Percentiles rank a stretch among this genome's conserved stretches.
phyloP scores from a whole-genome alignment of 2,888 invertebrate species.

The Cephus nigrinus region DNA sequence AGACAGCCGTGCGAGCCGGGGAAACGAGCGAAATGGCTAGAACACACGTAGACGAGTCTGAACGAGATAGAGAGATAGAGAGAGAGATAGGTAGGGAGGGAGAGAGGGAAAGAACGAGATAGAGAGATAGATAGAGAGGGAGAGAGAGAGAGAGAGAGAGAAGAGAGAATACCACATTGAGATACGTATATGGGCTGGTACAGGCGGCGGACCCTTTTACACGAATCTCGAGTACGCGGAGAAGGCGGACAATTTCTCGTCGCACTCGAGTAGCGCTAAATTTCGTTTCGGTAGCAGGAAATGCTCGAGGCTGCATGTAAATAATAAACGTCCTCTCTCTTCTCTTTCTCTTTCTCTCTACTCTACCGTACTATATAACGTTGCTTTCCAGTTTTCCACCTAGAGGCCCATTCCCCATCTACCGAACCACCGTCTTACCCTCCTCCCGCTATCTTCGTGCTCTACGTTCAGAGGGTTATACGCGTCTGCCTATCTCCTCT shows the following conservation, averaged over 20 bases:
- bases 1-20: background rate
- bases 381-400: background rate
- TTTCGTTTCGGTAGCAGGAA: background rate
- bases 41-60: background rate
- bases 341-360: background rate
- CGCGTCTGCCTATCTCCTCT: background rate
- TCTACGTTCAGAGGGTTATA: background rate
- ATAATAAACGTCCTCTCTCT: background rate
- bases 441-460: background rate
- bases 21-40: background rate
- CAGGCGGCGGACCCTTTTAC: background rate
- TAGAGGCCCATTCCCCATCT: background rate
- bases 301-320: background rate
- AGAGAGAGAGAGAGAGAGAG: conserved; percentile 16
- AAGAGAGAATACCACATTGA: conserved; percentile 9
- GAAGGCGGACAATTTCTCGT: conserved; percentile 23
- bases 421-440: background rate
- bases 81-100: conserved; percentile 15
- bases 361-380: background rate
- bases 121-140: conserved; percentile 18
- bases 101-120: conserved; percentile 10
- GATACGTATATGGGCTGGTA: background rate
- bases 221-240: background rate
- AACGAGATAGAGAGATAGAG: conserved; percentile 7
- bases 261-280: background rate